phyloP scores from a whole-genome alignment of 1,140 invertebrate genomes.

The Thaumetopoea pityocampa region DNA sequence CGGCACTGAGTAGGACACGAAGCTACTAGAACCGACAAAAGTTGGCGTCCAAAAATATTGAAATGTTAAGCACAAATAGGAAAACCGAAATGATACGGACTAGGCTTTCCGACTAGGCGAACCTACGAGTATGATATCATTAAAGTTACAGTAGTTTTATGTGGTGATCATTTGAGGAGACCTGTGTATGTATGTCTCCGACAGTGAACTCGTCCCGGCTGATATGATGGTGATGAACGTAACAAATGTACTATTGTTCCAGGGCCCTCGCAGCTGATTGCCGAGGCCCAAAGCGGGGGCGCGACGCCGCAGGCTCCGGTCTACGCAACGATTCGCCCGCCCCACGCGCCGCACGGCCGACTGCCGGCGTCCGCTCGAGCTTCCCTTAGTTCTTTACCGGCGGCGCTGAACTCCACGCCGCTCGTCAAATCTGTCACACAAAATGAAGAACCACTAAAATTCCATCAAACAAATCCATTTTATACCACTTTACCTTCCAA shows the following conservation, averaged over 20 bases:
- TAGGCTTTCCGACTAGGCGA: too few relatives aligned
- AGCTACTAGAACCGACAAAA: too few relatives aligned
- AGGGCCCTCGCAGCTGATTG: conserved; percentile 67
- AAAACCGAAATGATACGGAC: too few relatives aligned
- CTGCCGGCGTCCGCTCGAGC: conserved; percentile 35
- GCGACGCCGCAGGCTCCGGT: conserved; percentile 63
- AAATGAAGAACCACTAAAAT: conserved; percentile 43
- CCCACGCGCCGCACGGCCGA: conserved; percentile 39
- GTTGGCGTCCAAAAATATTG: too few relatives aligned
- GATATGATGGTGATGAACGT: not conserved
- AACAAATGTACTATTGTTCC: conserved; percentile 36
- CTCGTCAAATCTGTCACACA: conserved; percentile 45
- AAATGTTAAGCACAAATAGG: too few relatives aligned
- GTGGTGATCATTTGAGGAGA: too few relatives aligned
- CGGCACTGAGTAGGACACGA: too few relatives aligned
- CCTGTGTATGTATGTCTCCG: not conserved
- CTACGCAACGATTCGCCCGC: conserved; percentile 53
- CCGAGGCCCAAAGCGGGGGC: conserved; percentile 50
- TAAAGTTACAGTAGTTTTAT: too few relatives aligned
- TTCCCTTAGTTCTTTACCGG: conserved; percentile 46
- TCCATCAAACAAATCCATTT: conserved; percentile 69
- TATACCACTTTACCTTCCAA: conserved; percentile 63
- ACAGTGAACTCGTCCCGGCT: conserved; percentile 9
- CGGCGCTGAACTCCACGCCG: conserved; percentile 44
- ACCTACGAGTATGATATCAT: too few relatives aligned